Evolutionary conservation across 2,113 vertebrate genomes (phyloP), one percentile per base, ranked within the genome.

Genomic region (Cygnus buccinator): DNA sequence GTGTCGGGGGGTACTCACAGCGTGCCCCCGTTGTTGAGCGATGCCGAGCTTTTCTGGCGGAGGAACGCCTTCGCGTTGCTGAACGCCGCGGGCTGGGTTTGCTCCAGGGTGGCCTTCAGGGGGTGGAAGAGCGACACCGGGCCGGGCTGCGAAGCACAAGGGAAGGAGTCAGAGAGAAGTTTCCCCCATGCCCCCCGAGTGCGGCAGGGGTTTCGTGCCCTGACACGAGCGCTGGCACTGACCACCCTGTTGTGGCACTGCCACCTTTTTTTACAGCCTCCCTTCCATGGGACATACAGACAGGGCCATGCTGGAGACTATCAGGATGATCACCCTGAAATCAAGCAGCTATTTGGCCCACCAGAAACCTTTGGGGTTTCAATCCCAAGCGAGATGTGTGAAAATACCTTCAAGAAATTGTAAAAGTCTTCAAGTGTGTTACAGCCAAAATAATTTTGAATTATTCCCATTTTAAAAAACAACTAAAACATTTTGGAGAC

Each of bases 11-110:
- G 17, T 84, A 99, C 99, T 99, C 98, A 99, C 99, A 98, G 7
- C 0, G 98, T 95, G 16, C 98, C 98, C 3, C 99, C 99, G 0
- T 99, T 99, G 98, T 99, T 99, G 93, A 99, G 98, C 0, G 99
- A 98, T 46, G 98, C 98, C 1, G 98, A 98, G 93, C 98, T 99
- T 77, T 99, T 98, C 94, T 98, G 98, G 87, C 98, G 97, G 25
- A 98, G 98, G 93, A 98, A 98, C 4, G 98, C 98, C 43, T 98
- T 98, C 15, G 98, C 97, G 16, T 97, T 98, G 96, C 46, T 98
- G 87, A 98, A 98, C 2, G 97, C 94, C 0, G 97, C 6, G 2
- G 98, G 97, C 16, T 98, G 98, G 3, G 97, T 98, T 76, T 98
- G 98, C 76, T 98, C 99, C 97, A 99, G 97, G 62, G 98, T 98